Percentiles rank a stretch among this genome's conserved stretches.
Evolutionary conservation across 2,888 invertebrate genomes (phyloP).

Genomic region (Mythimna ferrago): DNA sequence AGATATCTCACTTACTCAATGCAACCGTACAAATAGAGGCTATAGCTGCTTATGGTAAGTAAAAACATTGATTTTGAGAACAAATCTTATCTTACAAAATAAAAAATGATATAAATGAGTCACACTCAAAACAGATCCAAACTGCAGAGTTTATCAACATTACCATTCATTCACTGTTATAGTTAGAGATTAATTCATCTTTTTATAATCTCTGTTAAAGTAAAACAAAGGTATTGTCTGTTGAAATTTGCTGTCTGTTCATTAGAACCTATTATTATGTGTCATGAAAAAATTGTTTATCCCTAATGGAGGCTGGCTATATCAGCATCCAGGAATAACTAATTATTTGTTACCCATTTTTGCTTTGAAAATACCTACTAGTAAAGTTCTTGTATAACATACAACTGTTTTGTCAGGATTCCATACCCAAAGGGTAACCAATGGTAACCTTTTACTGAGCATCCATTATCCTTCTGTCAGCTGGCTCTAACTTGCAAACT

Average conservation of each 20-base stretch:
- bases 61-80: neutral
- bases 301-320: neutral
- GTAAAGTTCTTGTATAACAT: neutral
- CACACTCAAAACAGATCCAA: conserved; percentile 19
- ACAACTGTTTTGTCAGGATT: neutral
- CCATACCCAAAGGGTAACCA: too few relatives aligned
- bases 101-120: conserved; percentile 19
- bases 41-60: conserved; percentile 96
- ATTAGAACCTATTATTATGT: neutral
- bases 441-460: too few relatives aligned
- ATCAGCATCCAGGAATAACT: neutral
- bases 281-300: neutral
- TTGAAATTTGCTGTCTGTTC: neutral
- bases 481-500: too few relatives aligned
- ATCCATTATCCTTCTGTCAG: too few relatives aligned
- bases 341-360: neutral
- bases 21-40: conserved; percentile 97
- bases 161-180: neutral
- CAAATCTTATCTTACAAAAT: neutral
- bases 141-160: neutral
- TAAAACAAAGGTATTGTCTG: neutral
- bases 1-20: conserved; percentile 95
- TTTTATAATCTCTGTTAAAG: neutral
- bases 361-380: neutral
- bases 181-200: neutral